Evolutionary conservation across 2,113 vertebrate species (phyloP).

Genomic region (Machaerirhynchus nigripectus): DNA sequence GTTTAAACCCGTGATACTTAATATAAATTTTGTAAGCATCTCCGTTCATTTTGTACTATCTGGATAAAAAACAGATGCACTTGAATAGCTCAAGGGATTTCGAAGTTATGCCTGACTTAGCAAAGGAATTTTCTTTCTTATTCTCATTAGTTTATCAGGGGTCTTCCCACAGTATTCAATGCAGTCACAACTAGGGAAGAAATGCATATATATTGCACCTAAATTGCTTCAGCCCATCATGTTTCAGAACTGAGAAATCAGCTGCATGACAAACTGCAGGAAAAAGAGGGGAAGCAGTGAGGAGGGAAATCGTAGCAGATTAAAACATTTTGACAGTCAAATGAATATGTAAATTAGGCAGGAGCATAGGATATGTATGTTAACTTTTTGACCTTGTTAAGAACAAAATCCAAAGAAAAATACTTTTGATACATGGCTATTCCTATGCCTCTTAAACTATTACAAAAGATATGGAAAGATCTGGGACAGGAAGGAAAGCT

Average conservation of each 20-base stretch:
- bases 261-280: not conserved
- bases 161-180: not conserved
- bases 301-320: not conserved
- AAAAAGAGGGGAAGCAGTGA: rapidly evolving
- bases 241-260: not conserved
- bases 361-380: not conserved
- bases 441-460: not conserved
- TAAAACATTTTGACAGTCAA: not conserved
- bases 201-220: not conserved
- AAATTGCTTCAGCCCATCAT: not conserved
- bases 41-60: not conserved
- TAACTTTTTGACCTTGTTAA: not conserved
- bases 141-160: not conserved
- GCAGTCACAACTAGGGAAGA: not conserved
- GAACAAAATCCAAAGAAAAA: not conserved
- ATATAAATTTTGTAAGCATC: not conserved
- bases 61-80: not conserved
- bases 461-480: not conserved
- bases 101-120: not conserved
- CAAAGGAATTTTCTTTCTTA: not conserved
- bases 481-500: not conserved
- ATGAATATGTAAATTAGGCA: not conserved
- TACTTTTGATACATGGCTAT: not conserved
- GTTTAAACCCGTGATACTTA: not conserved
- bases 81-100: not conserved